A percentile compares a stretch with the other conserved stretches of the same genome.
These are phyloP conservation scores for Urechis unicinctus DNA, from an alignment of 2,888 invertebrate genomes.

Conservation along the genomic window DNA sequence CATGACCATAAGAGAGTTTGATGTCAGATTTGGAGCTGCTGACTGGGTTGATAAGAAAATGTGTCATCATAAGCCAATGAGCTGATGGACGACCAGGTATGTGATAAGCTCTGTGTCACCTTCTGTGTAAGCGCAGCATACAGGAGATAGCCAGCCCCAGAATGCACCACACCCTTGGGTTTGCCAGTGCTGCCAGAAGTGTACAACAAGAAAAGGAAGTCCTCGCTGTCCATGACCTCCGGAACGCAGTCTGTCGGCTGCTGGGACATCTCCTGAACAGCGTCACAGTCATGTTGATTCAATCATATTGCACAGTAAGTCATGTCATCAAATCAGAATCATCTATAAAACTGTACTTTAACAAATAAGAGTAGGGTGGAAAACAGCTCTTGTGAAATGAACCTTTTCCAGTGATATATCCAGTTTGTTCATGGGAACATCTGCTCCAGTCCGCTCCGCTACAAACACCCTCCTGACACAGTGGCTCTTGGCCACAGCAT, in stretches of 20 bases:
- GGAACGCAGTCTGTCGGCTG: constrained; percentile 38
- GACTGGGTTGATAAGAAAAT: no score
- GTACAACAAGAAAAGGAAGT: constrained; percentile 54
- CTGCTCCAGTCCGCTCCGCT: constrained; percentile 42
- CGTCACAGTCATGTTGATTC: background rate
- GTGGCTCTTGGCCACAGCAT: constrained; percentile 47
- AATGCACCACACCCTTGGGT: constrained; percentile 54
- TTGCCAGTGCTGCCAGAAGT: constrained; percentile 56
- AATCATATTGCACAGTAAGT: background rate
- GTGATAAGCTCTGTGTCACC: no score
- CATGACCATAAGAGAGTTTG: background rate
- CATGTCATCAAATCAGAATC: background rate
- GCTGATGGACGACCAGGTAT: no score
- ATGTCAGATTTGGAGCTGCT: no score
- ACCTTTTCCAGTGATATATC: constrained; percentile 50
- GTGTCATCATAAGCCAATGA: no score
- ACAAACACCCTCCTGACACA: constrained; percentile 51
- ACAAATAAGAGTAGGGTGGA: background rate
- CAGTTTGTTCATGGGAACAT: constrained; percentile 40
- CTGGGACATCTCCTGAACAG: constrained; percentile 29
- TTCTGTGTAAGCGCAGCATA: constrained; percentile 51
- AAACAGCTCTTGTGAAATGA: background rate
- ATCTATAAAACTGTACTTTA: background rate
- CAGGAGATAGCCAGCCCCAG: constrained; percentile 53
- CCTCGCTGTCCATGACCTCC: constrained; percentile 52